A percentile compares a stretch with the other conserved stretches of the same genome.
Conservation (phyloP, 2,113 vertebrate genomes). For the Herpailurus yagouaroundi region DNA sequence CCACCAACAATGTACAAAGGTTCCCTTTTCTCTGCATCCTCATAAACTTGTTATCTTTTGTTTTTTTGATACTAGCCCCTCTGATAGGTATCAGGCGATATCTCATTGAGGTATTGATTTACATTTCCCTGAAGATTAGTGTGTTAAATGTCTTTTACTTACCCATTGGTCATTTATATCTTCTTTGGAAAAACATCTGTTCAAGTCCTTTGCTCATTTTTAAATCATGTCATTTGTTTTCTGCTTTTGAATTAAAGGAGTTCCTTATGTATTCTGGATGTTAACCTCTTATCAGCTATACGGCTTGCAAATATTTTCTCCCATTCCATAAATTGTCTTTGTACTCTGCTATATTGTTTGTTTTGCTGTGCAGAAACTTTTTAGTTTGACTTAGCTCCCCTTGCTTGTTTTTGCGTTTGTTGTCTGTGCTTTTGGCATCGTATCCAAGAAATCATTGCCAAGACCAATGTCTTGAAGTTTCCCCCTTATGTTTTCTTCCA, state of each 20-base stretch:
- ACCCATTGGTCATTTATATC: neutral
- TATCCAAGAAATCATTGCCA: neutral
- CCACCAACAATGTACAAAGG: neutral
- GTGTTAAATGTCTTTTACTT: neutral
- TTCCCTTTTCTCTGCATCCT: neutral
- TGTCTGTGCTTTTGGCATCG: neutral
- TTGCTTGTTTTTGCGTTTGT: neutral
- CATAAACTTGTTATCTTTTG: neutral
- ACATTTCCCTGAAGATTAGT: neutral
- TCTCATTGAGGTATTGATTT: neutral
- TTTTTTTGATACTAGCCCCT: neutral
- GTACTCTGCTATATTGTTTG: neutral
- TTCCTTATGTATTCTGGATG: neutral
- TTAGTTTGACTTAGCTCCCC: neutral
- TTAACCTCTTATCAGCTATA: neutral
- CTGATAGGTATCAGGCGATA: neutral
- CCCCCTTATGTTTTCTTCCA: neutral
- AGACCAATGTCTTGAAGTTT: neutral
- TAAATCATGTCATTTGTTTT: neutral
- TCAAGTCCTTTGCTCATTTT: neutral
- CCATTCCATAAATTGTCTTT: neutral
- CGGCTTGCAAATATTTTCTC: neutral
- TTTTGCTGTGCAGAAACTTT: neutral
- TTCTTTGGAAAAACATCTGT: neutral
- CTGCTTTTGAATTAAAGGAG: neutral